phyloP scores from a whole-genome alignment of 2,113 vertebrate genomes.

The Perca schrenkii region DNA sequence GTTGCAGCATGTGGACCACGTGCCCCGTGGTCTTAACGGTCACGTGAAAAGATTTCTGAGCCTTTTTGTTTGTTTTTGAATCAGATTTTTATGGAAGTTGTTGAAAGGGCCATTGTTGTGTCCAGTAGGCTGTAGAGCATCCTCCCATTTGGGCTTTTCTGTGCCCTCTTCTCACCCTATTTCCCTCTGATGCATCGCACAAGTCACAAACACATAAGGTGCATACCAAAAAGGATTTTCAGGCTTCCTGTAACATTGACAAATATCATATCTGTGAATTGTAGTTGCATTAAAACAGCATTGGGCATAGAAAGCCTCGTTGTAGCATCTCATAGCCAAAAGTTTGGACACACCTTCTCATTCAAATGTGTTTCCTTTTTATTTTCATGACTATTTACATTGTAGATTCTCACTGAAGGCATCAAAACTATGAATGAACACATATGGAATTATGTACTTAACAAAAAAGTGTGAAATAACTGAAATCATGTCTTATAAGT shows the following conservation, averaged over 20 bases:
- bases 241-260: not conserved
- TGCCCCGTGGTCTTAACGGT: conserved; percentile 14
- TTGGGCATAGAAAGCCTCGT: not conserved
- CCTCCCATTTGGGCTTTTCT: not conserved
- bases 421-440: no score
- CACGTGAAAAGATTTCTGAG: conserved; percentile 51
- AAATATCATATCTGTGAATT: not conserved
- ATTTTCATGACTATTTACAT: no score
- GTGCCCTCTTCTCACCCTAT: not conserved
- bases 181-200: not conserved
- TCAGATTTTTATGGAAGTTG: conserved; percentile 28
- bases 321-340: not conserved
- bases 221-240: not conserved
- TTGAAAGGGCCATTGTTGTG: conserved; percentile 60
- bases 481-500: no score
- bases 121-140: not conserved
- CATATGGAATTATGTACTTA: no score
- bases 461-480: no score
- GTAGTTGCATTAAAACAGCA: not conserved
- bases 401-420: no score
- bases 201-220: not conserved
- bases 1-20: not conserved
- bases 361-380: no score
- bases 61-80: conserved; percentile 46
- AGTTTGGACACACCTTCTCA: no score